phyloP scores from a whole-genome alignment of 2,888 invertebrate species.

The Brenthis ino region DNA sequence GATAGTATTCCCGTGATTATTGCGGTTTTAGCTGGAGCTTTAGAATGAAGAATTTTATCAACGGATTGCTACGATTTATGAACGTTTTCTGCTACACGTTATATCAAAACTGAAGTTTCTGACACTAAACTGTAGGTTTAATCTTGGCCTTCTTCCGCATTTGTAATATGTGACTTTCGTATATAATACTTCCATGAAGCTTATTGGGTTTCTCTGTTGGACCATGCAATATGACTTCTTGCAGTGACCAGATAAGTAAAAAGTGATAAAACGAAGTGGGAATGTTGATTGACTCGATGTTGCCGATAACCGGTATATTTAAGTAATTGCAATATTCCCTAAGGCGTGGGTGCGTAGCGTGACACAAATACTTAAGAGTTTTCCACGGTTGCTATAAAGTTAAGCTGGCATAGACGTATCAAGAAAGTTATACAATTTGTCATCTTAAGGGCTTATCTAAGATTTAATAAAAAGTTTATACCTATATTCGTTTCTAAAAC shows the following conservation, averaged over 20 bases:
- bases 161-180: not conserved
- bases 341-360: slow-evolving; percentile 13
- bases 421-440: slow-evolving; percentile 60
- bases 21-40: slow-evolving; percentile 30
- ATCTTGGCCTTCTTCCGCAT: not conserved
- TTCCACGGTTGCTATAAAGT: slow-evolving; percentile 33
- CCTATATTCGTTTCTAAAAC: too few relatives aligned
- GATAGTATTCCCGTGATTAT: slow-evolving; percentile 34
- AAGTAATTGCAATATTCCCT: slow-evolving; percentile 23
- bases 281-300: not conserved
- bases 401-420: slow-evolving; percentile 41
- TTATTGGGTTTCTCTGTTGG: not conserved
- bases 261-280: not conserved
- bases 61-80: slow-evolving; percentile 26
- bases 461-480: too few relatives aligned
- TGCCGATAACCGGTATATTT: slow-evolving; percentile 4
- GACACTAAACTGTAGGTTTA: not conserved
- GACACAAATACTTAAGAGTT: slow-evolving; percentile 34
- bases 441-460: too few relatives aligned
- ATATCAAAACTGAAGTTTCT: slow-evolving; percentile 2
- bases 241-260: not conserved
- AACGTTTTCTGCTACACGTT: slow-evolving; percentile 3
- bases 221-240: not conserved
- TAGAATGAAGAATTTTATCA: slow-evolving; percentile 26
- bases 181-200: not conserved